Evolutionary conservation across 2,888 invertebrate species (phyloP), one percentile per base, ranked within the genome.

Genomic region (Orchesella flavescens): DNA sequence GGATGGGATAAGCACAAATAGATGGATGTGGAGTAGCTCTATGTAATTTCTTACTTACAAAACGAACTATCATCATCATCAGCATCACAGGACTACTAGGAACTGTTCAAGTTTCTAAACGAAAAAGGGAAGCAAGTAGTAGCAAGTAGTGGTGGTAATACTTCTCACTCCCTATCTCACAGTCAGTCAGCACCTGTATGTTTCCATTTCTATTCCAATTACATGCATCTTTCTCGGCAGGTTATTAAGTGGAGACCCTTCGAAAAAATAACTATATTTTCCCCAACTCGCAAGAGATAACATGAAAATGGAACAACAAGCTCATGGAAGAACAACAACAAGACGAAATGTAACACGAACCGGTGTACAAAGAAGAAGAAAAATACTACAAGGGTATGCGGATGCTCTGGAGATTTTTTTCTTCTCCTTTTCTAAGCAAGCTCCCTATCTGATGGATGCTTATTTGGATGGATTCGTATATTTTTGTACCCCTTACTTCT

Each of bases 171-270:
- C 2, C 59, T 10, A 10, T 21, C 69, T 24, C 23, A 23, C 21
- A 69, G 69, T 72, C 79, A 80, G 65, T 68, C 80, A 68, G 74
- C 73, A 80, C 80, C 80, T 80, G 80, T 68, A 65, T 68, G 23
- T 61, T 71, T 65, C 72, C 72, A 79, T 77, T 59, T 46, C 66
- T 19, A 65, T 74, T 74, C 75, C 69, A 82, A 81, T 81, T 81
- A 69, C 82, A 82, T 74, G 68, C 81, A 81, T 74, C 75, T 81
- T 71, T 75, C 75, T 63, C 63, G 68, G 71, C 82, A 82, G 68
- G 66, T 82, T 75, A 75, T 75, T 75, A 75, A 75, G 75, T 82
- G 75, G 59, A 73, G 82, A 75, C 71, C 75, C 82, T 82, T 81
- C 23, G 59, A 81, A 80, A 59, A 69, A 55, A 49, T 34, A 75